Evolutionary conservation across 1,140 invertebrate species (phyloP), one percentile per base, ranked within the genome.

Genomic region (Heliconius congener): DNA sequence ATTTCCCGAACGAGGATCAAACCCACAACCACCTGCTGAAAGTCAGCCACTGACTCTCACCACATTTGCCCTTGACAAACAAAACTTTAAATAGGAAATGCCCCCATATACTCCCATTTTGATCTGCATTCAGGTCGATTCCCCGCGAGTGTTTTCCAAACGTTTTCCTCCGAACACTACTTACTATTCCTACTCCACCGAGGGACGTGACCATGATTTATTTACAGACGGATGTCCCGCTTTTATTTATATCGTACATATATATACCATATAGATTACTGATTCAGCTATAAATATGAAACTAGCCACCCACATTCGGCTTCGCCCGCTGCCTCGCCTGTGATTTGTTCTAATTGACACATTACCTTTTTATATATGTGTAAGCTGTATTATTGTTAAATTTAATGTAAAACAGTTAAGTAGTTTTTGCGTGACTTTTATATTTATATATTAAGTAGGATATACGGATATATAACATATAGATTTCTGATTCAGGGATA

Each of bases 161-260:
- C 60, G 60, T 66, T 66, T 66, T 66, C 60, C 60, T 66, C n/a
- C 23, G 27, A 66, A 66, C 60, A 66, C 60, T 66, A 66, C 60
- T 66, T 30, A 30, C 60, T 66, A 66, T 66, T 66, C 60, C 60
- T 66, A 30, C 30, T 66, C 27, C 60, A 30, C 60, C n/a, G 13
- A 66, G 23, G 11, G 11, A 66, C 60, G 60, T 66, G 60, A 66
- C 60, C 60, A 66, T 66, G 60, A 66, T 66, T 30, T 66, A 66
- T 66, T 66, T 66, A 66, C 60, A 66, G 60, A 66, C 60, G 60
- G 23, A 66, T 66, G 23, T 66, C 60, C 60, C 60, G 60, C 9
- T 66, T 66, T 66, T 66, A 66, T 66, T 27, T 66, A 66, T 66
- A 30, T 30, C 55, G 9, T 66, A 30, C 13, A 66, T 66, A 57